A percentile compares a stretch with the other conserved stretches of the same genome.
Evolutionary conservation across 2,113 vertebrate genomes (phyloP).

Genomic region (Pseudorasbora parva): DNA sequence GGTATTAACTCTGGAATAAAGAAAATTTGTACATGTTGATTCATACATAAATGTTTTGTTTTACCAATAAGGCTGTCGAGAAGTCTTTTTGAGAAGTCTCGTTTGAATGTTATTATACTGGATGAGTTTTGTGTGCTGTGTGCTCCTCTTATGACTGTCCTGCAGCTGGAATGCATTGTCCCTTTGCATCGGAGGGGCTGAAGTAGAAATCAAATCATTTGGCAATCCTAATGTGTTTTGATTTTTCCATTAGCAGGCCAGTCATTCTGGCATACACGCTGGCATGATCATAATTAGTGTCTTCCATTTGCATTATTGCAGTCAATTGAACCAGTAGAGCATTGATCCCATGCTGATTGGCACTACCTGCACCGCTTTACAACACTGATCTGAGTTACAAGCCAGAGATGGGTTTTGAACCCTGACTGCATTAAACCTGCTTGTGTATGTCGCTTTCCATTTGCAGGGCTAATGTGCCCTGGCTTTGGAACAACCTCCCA

Average conservation of each 20-base stretch:
- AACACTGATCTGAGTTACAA: conserved; percentile 47
- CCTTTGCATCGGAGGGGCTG: conserved; percentile 64
- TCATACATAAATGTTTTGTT: background rate
- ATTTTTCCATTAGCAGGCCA: conserved; percentile 76
- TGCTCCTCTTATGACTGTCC: conserved; percentile 26
- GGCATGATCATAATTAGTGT: conserved; percentile 71
- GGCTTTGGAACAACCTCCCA: conserved; percentile 6
- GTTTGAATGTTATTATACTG: background rate
- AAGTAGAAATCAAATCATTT: conserved; percentile 71
- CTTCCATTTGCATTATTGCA: conserved; percentile 73
- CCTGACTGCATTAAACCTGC: conserved; percentile 48
- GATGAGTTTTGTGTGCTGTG: background rate
- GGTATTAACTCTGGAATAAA: too few relatives aligned
- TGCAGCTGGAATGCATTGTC: conserved; percentile 47
- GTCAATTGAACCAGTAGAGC: conserved; percentile 63
- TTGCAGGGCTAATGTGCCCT: conserved; percentile 46
- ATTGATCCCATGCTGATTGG: conserved; percentile 59
- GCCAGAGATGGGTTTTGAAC: conserved; percentile 46
- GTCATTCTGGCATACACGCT: conserved; percentile 66
- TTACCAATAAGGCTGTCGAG: background rate
- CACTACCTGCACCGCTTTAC: conserved; percentile 52
- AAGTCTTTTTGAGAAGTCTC: background rate
- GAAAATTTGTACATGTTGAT: too few relatives aligned
- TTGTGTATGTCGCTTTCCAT: conserved; percentile 58
- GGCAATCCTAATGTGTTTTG: conserved; percentile 75